Base-by-base conservation (phyloP, 2,797 vertebrate species). In the Clarias fuscus region DNA sequence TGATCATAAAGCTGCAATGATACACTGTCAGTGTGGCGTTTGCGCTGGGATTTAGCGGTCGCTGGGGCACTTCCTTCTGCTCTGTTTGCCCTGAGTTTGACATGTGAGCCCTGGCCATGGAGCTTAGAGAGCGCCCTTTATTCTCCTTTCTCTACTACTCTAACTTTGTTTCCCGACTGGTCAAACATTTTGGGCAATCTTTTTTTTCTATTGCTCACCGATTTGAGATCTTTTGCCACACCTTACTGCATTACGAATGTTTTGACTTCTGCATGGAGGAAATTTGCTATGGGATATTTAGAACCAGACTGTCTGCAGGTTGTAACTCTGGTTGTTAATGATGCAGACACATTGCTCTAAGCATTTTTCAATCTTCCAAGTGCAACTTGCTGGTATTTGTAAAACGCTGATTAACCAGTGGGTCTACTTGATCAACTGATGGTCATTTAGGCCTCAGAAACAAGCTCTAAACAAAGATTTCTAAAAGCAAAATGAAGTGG, bases 281-380 rank as follows among this genome's bases (percentile, higher is more conserved):
- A 30, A 92, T 94, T 93, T 93, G 91, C 92, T 68, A 71, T 88
- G 87, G 53, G 13, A 64, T 43, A 80, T 64, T 80, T 33, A 40
- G 85, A 84, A 90, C 79, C 86, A 89, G 89, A 86, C 37, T 37
- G 30, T 78, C 56, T 62, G n/a, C 22, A 40, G 2, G 1, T 22
- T 61, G 17, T 95, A 95, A 95, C 94, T 95, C 93, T 93, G 94
- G 93, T 91, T 91, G 85, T 93, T 95, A 95, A 94, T 93, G 93
- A 94, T 94, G 92, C 93, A 93, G 92, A 94, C 92, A 92, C 92
- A 90, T 93, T 78, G 81, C 81, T 67, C 17, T n/a, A 79, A 40
- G 30, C 7, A 1, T 24, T 33, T 78, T 37, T 78, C 14, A 18
- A 59, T 59, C 22, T 17, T 22, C 27, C 17, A 62, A 24, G 20